A percentile compares a stretch with the other conserved stretches of the same genome.
Evolutionary conservation across 2,888 invertebrate genomes (phyloP).

Genomic region (Acrobasis suavella): DNA sequence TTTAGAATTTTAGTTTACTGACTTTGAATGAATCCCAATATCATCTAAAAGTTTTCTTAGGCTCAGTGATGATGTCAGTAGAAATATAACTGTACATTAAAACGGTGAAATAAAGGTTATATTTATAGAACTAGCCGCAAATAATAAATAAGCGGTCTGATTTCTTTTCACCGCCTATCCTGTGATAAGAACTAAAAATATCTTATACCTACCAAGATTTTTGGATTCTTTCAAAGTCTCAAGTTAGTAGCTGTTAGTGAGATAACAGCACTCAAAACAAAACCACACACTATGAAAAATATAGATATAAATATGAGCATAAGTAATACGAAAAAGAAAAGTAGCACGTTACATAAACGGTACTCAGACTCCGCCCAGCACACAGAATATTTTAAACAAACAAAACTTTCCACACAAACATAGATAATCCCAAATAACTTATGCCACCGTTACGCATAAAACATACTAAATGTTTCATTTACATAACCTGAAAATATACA

Average conservation of each 20-base stretch:
- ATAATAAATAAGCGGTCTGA: no score
- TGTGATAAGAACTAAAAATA: no score
- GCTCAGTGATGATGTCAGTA: not conserved
- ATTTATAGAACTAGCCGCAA: no score
- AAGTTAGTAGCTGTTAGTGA: conserved; percentile 81
- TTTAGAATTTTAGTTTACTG: conserved; percentile 35
- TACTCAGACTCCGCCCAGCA: conserved; percentile 8
- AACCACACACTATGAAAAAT: conserved; percentile 32
- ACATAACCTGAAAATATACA: conserved; percentile 21
- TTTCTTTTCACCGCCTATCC: no score
- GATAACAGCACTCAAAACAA: conserved; percentile 72
- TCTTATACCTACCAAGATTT: not conserved
- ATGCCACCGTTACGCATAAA: conserved; percentile 25
- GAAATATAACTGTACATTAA: no score
- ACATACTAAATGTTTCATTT: conserved; percentile 21
- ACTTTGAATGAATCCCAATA: conserved; percentile 69
- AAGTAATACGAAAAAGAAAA: conserved; percentile 1
- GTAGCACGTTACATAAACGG: conserved; percentile 16
- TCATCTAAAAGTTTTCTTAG: not conserved
- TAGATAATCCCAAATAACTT: conserved; percentile 27
- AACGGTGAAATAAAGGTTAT: no score
- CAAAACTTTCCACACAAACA: conserved; percentile 27
- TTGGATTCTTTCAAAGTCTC: conserved; percentile 72
- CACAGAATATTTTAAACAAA: conserved; percentile 25
- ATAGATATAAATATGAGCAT: conserved; percentile 15